Evolutionary conservation across 2,888 invertebrate genomes (phyloP).

Genomic region (Sinodicranocentrus sp.): DNA sequence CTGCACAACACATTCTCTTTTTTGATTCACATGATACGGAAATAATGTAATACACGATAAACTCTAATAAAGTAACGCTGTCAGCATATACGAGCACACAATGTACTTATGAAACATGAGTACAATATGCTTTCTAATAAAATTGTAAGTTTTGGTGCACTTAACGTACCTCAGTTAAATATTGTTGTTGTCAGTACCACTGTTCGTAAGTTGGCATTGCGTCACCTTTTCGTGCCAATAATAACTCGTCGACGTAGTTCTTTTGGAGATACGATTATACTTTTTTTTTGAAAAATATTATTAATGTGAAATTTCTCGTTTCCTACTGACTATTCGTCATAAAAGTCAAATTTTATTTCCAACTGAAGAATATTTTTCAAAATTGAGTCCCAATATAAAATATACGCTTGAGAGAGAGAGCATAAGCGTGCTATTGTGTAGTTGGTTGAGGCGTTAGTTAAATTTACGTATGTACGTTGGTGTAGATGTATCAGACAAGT

Average conservation of each 20-base stretch:
- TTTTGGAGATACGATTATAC: background rate
- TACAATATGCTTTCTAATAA: background rate
- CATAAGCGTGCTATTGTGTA: slow-evolving; percentile 42
- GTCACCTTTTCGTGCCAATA: background rate
- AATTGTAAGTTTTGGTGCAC: background rate
- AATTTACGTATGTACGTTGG: slow-evolving; percentile 60
- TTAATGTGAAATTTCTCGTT: background rate
- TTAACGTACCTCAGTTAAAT: slow-evolving; percentile 10
- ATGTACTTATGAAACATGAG: background rate
- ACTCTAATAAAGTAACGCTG: background rate
- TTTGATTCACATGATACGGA: slow-evolving; percentile 52
- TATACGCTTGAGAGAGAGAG: slow-evolving; percentile 30
- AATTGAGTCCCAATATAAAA: slow-evolving; percentile 49
- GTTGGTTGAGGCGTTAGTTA: slow-evolving; percentile 63
- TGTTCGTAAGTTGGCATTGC: background rate
- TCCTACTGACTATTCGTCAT: slow-evolving; percentile 37
- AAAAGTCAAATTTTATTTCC: slow-evolving; percentile 38
- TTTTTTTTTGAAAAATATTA: background rate
- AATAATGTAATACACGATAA: slow-evolving; percentile 39
- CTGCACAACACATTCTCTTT: slow-evolving; percentile 37
- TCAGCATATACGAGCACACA: slow-evolving; percentile 3
- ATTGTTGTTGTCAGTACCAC: background rate
- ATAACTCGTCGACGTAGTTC: no score
- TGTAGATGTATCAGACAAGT: slow-evolving; percentile 63
- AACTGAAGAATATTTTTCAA: slow-evolving; percentile 34